Percentiles rank a stretch among this genome's conserved stretches.
These are phyloP conservation scores for Magallana angulata DNA, from an alignment of 1,140 invertebrate species.

Conservation along the genomic window DNA sequence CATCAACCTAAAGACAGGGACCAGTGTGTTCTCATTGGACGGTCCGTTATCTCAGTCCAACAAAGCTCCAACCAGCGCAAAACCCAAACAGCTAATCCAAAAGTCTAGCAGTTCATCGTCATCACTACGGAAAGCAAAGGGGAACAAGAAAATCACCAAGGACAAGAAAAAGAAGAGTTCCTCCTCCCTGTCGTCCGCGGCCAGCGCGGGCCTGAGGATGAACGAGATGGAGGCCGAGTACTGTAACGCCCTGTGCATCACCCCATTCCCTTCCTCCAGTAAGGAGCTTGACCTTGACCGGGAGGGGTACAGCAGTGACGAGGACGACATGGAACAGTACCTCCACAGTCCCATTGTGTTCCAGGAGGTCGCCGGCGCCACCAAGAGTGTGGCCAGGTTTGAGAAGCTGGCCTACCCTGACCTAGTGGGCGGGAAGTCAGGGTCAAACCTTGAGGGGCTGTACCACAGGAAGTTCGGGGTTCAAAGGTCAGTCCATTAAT, in stretches of 20 bases:
- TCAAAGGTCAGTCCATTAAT: constrained; percentile 70
- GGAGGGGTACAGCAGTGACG: constrained; percentile 59
- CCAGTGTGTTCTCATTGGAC: constrained; percentile 74
- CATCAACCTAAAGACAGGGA: constrained; percentile 76
- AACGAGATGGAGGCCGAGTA: constrained; percentile 49
- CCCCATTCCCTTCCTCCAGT: constrained; percentile 53
- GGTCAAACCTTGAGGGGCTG: constrained; percentile 67
- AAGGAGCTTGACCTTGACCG: constrained; percentile 58
- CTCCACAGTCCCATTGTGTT: constrained; percentile 68
- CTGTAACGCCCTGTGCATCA: constrained; percentile 64
- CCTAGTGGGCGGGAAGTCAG: constrained; percentile 70
- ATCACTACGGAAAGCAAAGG: constrained; percentile 62
- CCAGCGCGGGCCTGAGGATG: constrained; percentile 8
- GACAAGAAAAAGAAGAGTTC: constrained; percentile 60
- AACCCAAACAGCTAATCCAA: constrained; percentile 32
- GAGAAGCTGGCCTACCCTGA: constrained; percentile 78
- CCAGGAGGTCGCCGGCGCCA: constrained; percentile 67
- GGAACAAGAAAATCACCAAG: constrained; percentile 59
- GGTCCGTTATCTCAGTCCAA: constrained; percentile 52
- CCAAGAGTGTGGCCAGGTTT: constrained; percentile 74
- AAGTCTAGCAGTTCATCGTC: constrained; percentile 23
- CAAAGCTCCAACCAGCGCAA: constrained; percentile 46
- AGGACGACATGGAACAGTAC: constrained; percentile 64
- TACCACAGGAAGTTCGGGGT: constrained; percentile 76
- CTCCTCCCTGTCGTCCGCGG: background rate